These are phyloP conservation scores for Elysia chlorotica DNA, from an alignment of 1,140 invertebrate species.

Conservation along the genomic window DNA sequence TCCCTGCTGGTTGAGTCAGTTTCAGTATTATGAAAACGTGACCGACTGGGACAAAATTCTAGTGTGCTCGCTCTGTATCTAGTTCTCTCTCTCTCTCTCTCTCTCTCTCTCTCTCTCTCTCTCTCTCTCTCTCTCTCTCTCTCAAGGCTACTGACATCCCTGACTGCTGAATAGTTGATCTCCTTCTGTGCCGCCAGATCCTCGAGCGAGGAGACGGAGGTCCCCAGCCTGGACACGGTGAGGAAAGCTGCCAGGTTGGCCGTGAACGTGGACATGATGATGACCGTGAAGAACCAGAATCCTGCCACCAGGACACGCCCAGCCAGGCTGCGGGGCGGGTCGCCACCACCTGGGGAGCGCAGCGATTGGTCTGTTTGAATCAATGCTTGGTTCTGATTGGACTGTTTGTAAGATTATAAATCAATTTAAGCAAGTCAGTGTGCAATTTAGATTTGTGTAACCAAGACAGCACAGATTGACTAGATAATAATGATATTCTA, in stretches of 20 bases:
- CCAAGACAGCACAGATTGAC: too few relatives aligned
- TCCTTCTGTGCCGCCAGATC: constrained; percentile 84
- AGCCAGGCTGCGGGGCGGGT: constrained; percentile 80
- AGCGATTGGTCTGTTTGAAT: too few relatives aligned
- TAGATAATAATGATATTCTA: too few relatives aligned
- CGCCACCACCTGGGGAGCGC: constrained; percentile 37
- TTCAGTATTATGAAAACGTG: too few relatives aligned
- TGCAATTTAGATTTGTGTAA: too few relatives aligned
- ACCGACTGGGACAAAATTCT: too few relatives aligned
- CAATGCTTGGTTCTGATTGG: too few relatives aligned
- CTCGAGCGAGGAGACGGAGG: constrained; percentile 71
- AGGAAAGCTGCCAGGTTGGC: constrained; percentile 45
- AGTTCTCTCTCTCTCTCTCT: too few relatives aligned
- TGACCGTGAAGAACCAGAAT: constrained; percentile 90
- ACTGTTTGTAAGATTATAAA: too few relatives aligned
- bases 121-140: not conserved
- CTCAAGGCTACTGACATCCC: not conserved
- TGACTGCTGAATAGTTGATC: constrained; percentile 66
- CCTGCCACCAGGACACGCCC: constrained; percentile 84
- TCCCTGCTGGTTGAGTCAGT: too few relatives aligned
- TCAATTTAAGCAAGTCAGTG: too few relatives aligned
- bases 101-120: not conserved
- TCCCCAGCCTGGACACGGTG: constrained; percentile 36
- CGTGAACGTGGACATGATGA: constrained; percentile 80
- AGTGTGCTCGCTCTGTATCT: too few relatives aligned